A percentile compares a stretch with the other conserved stretches of the same genome.
phyloP scores from a whole-genome alignment of 2,888 invertebrate genomes.

The Griposia aprilina region DNA sequence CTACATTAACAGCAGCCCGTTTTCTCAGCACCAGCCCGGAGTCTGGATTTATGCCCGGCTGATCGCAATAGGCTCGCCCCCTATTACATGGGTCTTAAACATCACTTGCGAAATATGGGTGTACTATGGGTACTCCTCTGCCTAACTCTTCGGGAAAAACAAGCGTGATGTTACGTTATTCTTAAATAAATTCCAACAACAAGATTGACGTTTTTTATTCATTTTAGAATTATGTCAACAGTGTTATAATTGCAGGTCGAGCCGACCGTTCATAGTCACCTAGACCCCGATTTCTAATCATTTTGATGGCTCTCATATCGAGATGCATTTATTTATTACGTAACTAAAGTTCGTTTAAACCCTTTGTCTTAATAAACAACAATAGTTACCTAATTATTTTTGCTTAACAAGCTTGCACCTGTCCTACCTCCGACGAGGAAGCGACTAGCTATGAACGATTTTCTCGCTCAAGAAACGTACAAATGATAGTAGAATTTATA shows the following conservation, averaged over 20 bases:
- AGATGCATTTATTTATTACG: slow-evolving; percentile 12
- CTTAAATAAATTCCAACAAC: background rate
- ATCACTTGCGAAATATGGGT: background rate
- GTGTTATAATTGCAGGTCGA: slow-evolving; percentile 26
- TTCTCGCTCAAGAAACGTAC: no score
- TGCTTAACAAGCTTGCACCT: background rate
- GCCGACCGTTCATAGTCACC: slow-evolving; percentile 30
- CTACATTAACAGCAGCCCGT: background rate
- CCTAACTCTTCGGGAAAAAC: background rate
- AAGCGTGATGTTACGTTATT: background rate
- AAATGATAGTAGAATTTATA: no score
- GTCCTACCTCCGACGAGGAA: no score
- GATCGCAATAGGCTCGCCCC: background rate
- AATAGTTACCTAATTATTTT: background rate
- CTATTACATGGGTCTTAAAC: background rate
- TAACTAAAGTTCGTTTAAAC: slow-evolving; percentile 12
- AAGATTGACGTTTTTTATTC: slow-evolving; percentile 9
- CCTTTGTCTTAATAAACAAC: slow-evolving; percentile 8
- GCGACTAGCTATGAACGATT: no score
- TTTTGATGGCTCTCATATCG: slow-evolving; percentile 3
- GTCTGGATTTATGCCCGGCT: background rate
- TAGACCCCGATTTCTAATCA: slow-evolving; percentile 54
- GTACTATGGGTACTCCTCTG: background rate
- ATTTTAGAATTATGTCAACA: slow-evolving; percentile 31
- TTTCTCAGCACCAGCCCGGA: background rate